Conservation (phyloP, 2,797 vertebrate genomes). For the Netta rufina region DNA sequence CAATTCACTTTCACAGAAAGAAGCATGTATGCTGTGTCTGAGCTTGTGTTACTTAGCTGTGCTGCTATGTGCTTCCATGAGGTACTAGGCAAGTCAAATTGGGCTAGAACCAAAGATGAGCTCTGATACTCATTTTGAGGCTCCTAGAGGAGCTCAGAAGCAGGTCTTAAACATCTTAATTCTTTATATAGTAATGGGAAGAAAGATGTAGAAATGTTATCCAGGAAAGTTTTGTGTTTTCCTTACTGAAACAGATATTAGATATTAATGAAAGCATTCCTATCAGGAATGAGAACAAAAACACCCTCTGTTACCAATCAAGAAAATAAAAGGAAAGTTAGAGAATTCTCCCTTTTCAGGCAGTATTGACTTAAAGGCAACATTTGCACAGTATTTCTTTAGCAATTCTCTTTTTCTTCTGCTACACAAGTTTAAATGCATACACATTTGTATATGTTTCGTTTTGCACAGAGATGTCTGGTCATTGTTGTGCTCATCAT, state of each 20-base stretch:
- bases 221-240: not conserved
- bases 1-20: not conserved
- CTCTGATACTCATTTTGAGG: not conserved
- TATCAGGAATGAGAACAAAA: not conserved
- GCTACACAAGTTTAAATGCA: not conserved
- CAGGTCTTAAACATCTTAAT: not conserved
- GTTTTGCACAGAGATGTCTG: not conserved
- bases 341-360: not conserved
- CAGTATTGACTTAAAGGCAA: not conserved
- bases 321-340: not conserved
- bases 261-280: not conserved
- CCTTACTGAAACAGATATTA: not conserved
- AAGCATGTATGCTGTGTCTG: not conserved
- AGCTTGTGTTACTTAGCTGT: not conserved
- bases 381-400: not conserved
- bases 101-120: not conserved
- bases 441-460: fast-evolving
- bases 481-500: not conserved
- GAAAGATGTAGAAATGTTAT: not conserved
- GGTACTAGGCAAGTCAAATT: too few species aligned
- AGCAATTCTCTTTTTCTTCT: not conserved
- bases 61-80: not conserved
- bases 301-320: not conserved
- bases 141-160: not conserved
- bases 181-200: not conserved